Percentiles rank a stretch among this genome's conserved stretches.
phyloP scores from a whole-genome alignment of 2,888 invertebrate species.

The Drosophila pseudotakahashii region DNA sequence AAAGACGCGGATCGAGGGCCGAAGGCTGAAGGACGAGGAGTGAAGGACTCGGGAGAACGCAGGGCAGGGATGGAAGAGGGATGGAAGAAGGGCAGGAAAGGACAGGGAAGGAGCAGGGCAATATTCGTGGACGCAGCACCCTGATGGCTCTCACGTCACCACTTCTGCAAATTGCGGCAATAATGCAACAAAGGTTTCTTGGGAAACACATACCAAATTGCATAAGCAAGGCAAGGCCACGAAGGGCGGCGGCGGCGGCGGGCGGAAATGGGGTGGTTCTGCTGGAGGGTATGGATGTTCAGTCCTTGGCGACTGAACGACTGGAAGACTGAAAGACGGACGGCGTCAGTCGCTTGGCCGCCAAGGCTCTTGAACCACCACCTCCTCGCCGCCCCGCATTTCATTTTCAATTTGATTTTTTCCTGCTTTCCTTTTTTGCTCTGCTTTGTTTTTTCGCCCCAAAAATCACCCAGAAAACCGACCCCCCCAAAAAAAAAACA shows the following conservation, averaged over 20 bases:
- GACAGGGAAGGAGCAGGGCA: slow-evolving; percentile 43
- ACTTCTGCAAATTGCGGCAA: slow-evolving; percentile 77
- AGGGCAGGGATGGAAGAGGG: background rate
- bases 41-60: slow-evolving; percentile 1
- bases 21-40: slow-evolving; percentile 5
- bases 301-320: slow-evolving; percentile 48
- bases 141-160: slow-evolving; percentile 78
- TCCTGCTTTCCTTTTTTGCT: background rate
- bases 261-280: too few species aligned
- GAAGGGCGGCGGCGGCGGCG: background rate
- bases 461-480: background rate
- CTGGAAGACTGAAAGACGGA: slow-evolving; percentile 50
- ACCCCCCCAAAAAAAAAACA: background rate
- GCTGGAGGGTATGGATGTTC: slow-evolving; percentile 9
- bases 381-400: slow-evolving; percentile 48
- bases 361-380: slow-evolving; percentile 7
- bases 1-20: slow-evolving; percentile 2
- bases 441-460: slow-evolving; percentile 1
- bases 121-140: slow-evolving; percentile 72
- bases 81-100: background rate
- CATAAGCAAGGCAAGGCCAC: slow-evolving; percentile 56
- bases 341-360: slow-evolving; percentile 64
- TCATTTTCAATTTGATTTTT: slow-evolving; percentile 59
- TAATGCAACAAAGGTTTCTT: slow-evolving; percentile 77
- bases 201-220: slow-evolving; percentile 77